Base-by-base conservation (phyloP, 2,113 vertebrate species). In the Alexandromys fortis region DNA sequence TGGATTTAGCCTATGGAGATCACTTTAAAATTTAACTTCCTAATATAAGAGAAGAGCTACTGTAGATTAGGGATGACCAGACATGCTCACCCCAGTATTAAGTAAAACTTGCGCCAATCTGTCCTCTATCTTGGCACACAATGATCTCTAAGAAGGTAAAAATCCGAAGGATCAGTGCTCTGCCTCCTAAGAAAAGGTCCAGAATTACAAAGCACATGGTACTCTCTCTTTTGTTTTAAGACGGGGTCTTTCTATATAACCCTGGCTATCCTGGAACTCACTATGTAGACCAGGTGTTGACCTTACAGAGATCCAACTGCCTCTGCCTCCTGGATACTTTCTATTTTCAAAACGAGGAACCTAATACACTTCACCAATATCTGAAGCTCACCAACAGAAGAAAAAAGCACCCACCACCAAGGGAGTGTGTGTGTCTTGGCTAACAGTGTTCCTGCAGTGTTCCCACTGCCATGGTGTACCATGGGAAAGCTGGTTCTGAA, bases 401-500 rank as follows among this genome's bases (percentile, higher is more conserved):
- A 22, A 8, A 22, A 11, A 26, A 68, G 70, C 10, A 12, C 17
- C 63, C 1, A 13, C 16, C 38, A 55, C 87, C 21, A 7, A 3
- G 42, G 42, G 2, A 1, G 26, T 0, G 0, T 6, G 0, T 6
- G 42, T 5, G 24, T 75, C 58, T 45, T 6, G 6, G 38, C 17
- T 13, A 11, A 55, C 1, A 35, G 16, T 26, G 0, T 0, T 82
- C 61, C 45, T 22, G 55, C 30, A n/a, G 12, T 35, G 8, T 8
- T 4, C 12, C 2, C 17, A 14, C 7, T 12, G 0, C 42, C 55
- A 19, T 0, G 0, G 47, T 7, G 19, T 5, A 49, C 85, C 0
- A 33, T 61, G 35, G 73, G 35, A 10, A 91, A 89, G 58, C 55
- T 28, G 10, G 61, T 5, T 76, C 94, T 55, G 35, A 42, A 67